phyloP scores from a whole-genome alignment of 2,113 vertebrate genomes.

The Saguinus midas region DNA sequence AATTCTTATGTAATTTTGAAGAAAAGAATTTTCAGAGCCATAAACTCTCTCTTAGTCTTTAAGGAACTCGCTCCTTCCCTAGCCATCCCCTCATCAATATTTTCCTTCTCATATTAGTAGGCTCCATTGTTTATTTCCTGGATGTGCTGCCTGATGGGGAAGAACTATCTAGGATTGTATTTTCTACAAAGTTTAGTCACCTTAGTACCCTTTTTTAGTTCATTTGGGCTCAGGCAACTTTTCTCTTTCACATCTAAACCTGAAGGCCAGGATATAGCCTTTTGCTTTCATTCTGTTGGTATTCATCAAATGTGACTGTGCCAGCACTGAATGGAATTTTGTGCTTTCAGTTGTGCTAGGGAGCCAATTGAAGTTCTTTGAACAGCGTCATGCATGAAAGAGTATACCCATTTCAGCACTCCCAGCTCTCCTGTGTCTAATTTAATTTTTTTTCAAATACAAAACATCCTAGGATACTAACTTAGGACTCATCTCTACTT shows the following conservation, averaged over 20 bases:
- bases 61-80: background rate
- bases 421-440: background rate
- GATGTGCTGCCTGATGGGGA: background rate
- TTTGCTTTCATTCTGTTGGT: background rate
- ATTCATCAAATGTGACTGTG: background rate
- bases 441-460: background rate
- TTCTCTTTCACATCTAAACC: background rate
- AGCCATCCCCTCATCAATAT: background rate
- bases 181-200: background rate
- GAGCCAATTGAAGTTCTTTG: background rate
- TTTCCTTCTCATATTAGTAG: background rate
- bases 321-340: background rate
- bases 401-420: background rate
- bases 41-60: background rate
- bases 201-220: background rate
- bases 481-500: background rate
- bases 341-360: background rate
- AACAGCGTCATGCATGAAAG: background rate
- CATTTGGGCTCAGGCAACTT: background rate
- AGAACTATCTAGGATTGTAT: background rate
- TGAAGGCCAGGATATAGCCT: background rate
- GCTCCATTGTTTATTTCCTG: background rate
- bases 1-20: background rate
- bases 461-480: background rate
- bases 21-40: constrained; percentile 23